These are phyloP conservation scores for Sussaba pulchella DNA, from an alignment of 2,888 invertebrate genomes.

Conservation along the genomic window DNA sequence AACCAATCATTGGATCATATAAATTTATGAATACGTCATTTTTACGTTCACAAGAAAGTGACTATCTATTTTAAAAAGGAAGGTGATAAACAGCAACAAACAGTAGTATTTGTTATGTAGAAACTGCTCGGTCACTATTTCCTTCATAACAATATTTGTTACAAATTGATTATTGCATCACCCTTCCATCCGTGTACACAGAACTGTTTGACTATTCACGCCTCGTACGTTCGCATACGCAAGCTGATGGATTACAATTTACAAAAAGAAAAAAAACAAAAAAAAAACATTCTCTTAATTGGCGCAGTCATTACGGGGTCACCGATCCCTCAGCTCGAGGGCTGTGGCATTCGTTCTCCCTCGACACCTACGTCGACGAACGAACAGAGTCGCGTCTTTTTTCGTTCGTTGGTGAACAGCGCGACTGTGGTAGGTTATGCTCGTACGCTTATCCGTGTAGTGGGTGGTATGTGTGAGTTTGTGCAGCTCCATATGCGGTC, in stretches of 20 bases:
- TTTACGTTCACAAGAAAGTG: no score
- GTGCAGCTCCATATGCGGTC: conserved; percentile 36
- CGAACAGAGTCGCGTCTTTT: conserved; percentile 34
- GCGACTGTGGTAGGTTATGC: no score
- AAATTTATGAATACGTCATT: no score
- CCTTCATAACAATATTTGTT: neutral
- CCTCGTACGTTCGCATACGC: neutral
- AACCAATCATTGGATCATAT: no score
- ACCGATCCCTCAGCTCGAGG: conserved; percentile 75
- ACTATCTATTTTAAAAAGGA: no score
- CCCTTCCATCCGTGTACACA: neutral
- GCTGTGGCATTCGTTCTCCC: conserved; percentile 20
- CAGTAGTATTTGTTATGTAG: no score
- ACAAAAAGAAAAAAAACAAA: conserved; percentile 9
- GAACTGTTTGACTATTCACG: conserved; percentile 1
- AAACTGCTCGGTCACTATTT: neutral
- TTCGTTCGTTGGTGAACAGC: conserved; percentile 33
- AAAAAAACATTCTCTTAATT: conserved; percentile 71
- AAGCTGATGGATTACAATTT: conserved; percentile 3
- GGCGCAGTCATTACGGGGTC: conserved; percentile 77
- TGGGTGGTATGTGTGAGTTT: conserved; percentile 24
- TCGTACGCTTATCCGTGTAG: no score
- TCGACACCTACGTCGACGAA: conserved; percentile 22
- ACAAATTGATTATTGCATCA: neutral
- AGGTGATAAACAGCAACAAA: no score